phyloP scores from a whole-genome alignment of 2,888 invertebrate genomes.

The Saturnia pavonia region DNA sequence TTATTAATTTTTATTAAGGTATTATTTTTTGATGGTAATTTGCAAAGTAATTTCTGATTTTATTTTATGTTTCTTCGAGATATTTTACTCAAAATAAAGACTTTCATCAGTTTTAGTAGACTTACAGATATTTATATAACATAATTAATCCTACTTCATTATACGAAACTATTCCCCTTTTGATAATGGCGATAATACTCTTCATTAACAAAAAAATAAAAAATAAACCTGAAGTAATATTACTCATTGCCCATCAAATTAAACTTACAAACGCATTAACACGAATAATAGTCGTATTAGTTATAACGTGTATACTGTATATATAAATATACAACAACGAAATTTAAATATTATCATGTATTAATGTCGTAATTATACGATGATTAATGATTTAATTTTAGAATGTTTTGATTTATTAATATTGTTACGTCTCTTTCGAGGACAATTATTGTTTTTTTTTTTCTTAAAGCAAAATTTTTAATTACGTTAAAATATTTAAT shows the following conservation, averaged over 20 bases:
- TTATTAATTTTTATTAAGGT: no score
- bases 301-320: neutral
- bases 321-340: neutral
- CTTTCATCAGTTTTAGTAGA: no score
- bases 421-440: neutral
- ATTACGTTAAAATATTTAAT: neutral
- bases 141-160: neutral
- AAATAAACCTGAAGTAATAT: neutral
- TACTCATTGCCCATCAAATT: neutral
- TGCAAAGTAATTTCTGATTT: no score
- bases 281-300: neutral
- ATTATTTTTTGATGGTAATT: no score
- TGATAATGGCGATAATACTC: neutral
- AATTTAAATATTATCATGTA: neutral
- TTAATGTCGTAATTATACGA: neutral
- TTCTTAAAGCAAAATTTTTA: no score
- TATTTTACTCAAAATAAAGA: no score
- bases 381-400: neutral
- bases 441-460: neutral
- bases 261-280: neutral
- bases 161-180: neutral
- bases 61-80: no score
- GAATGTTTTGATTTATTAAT: neutral
- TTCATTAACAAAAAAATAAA: neutral
- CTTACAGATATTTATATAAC: no score